phyloP scores from a whole-genome alignment of 2,888 invertebrate genomes.

The Melanargia galathea region DNA sequence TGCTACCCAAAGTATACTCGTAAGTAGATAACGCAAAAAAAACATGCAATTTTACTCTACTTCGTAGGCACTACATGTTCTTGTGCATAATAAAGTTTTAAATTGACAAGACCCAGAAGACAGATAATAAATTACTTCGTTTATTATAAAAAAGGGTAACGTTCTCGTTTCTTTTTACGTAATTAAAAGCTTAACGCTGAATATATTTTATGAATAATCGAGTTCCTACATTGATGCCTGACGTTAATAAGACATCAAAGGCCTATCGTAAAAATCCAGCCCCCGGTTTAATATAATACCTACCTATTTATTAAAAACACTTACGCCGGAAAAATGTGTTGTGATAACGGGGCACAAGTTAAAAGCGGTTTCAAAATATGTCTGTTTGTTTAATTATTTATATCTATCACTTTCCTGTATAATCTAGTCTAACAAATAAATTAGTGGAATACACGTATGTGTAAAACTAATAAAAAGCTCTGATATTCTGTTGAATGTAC shows the following conservation, averaged over 20 bases:
- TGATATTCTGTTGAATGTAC: no score
- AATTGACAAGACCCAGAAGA: constrained; percentile 25
- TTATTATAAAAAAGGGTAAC: constrained; percentile 38
- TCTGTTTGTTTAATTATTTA: no score
- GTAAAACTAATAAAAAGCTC: neutral
- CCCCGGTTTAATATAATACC: constrained; percentile 69
- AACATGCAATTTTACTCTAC: constrained; percentile 13
- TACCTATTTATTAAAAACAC: constrained; percentile 78
- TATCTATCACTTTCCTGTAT: no score
- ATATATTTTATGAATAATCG: constrained; percentile 68
- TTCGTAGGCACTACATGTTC: neutral
- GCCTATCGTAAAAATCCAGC: constrained; percentile 65
- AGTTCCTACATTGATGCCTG: constrained; percentile 55
- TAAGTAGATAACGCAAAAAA: neutral
- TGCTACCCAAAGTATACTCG: neutral
- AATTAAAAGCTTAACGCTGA: constrained; percentile 72
- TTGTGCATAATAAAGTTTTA: constrained; percentile 19
- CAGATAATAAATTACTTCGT: constrained; percentile 31
- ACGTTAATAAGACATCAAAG: constrained; percentile 77
- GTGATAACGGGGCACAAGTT: constrained; percentile 46
- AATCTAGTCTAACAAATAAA: no score
- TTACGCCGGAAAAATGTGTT: constrained; percentile 66
- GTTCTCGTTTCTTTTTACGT: constrained; percentile 39
- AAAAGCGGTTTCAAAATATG: constrained; percentile 31
- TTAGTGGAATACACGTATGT: no score